Percentiles rank a stretch among this genome's conserved stretches.
Evolutionary conservation across 2,113 vertebrate genomes (phyloP).

Genomic region (Narcine bancroftii): DNA sequence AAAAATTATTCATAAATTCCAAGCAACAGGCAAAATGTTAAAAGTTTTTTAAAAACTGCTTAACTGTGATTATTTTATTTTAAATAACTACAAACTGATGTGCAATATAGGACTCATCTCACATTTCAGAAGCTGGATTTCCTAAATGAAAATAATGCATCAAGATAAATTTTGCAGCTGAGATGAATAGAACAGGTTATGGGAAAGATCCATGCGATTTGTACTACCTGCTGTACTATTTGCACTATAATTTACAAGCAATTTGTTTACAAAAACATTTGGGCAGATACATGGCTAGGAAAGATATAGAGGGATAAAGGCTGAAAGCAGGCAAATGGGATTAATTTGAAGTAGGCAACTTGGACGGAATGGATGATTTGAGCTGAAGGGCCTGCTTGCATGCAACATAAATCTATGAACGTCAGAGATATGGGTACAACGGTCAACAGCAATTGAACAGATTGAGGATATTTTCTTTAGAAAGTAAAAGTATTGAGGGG

Average conservation of each 20-base stretch:
- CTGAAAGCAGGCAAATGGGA: too few species aligned
- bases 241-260: background rate
- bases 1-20: background rate
- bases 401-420: too few species aligned
- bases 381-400: too few species aligned
- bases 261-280: too few species aligned
- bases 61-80: background rate
- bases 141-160: background rate
- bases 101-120: background rate
- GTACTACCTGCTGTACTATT: background rate
- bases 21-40: background rate
- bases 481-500: background rate
- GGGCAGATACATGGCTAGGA: too few species aligned
- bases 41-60: too few species aligned
- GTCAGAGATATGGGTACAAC: background rate
- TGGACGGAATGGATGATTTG: too few species aligned
- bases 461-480: background rate
- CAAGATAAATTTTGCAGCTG: background rate
- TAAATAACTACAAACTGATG: background rate
- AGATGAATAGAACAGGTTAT: background rate
- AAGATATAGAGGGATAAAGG: too few species aligned
- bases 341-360: too few species aligned
- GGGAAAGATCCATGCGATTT: background rate
- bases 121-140: background rate
- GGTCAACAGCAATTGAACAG: background rate